phyloP scores from a whole-genome alignment of 2,797 vertebrate genomes.

The Sebastes flavidus region DNA sequence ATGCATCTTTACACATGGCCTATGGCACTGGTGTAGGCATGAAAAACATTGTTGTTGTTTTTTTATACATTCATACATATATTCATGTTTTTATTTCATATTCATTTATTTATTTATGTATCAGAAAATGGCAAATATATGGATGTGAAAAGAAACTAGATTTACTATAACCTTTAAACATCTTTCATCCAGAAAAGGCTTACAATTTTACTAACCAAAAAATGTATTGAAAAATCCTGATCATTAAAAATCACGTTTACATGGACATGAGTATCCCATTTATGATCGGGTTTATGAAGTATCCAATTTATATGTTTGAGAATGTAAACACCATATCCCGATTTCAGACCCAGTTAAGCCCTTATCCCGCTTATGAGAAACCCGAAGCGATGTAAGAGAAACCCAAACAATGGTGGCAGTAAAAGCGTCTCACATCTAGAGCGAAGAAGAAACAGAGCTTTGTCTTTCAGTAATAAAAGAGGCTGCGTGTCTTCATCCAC shows the following conservation, averaged over 20 bases:
- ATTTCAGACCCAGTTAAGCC: not conserved
- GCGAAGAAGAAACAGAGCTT: not conserved
- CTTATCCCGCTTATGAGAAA: not conserved
- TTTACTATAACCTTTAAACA: not conserved
- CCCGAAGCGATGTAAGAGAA: too few relatives aligned
- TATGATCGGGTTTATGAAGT: not conserved
- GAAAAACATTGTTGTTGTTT: too few relatives aligned
- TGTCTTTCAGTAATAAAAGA: too few relatives aligned
- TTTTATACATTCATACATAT: too few relatives aligned
- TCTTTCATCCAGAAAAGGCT: not conserved
- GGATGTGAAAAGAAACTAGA: not conserved
- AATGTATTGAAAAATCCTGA: not conserved
- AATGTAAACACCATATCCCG: not conserved
- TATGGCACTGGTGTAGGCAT: not conserved
- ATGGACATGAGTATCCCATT: not conserved
- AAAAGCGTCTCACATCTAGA: not conserved
- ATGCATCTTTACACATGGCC: not conserved
- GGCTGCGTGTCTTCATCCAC: not conserved
- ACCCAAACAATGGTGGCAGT: not conserved
- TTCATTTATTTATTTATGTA: not conserved
- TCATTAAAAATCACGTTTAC: not conserved
- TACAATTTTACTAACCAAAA: not conserved
- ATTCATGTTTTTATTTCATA: not conserved
- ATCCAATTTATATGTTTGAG: not conserved
- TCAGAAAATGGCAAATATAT: not conserved